phyloP scores from a whole-genome alignment of 2,113 vertebrate genomes.

The Macquaria ambigua region DNA sequence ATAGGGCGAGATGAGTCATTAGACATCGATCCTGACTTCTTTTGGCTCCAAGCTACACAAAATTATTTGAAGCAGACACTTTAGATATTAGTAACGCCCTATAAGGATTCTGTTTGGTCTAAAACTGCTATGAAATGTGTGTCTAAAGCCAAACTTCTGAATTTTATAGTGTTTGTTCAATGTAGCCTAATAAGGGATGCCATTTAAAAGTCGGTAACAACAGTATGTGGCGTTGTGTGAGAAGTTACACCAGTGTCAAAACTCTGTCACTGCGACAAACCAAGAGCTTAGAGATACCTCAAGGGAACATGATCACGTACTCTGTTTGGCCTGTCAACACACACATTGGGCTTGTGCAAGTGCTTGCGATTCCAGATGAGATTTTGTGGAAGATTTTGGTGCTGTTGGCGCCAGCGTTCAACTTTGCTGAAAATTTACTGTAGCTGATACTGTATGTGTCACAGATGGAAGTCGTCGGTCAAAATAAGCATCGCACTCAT shows the following conservation, averaged over 20 bases:
- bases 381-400: conserved; percentile 2
- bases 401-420: background rate
- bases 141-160: conserved; percentile 4
- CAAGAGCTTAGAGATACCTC: background rate
- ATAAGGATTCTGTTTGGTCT: conserved; percentile 27
- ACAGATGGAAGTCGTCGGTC: background rate
- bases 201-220: conserved; percentile 19
- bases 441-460: conserved; percentile 5
- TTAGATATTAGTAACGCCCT: conserved; percentile 20
- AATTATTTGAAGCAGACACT: conserved; percentile 32
- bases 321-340: background rate
- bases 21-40: conserved; percentile 52
- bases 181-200: conserved; percentile 11
- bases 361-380: conserved; percentile 7
- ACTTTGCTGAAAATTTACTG: background rate
- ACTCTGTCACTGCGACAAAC: conserved; percentile 2
- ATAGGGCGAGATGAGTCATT: conserved; percentile 54
- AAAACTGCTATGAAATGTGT: conserved; percentile 14
- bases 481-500: background rate
- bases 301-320: background rate
- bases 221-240: conserved; percentile 4
- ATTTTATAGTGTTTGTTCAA: background rate
- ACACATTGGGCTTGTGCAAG: background rate
- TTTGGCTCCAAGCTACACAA: conserved; percentile 33
- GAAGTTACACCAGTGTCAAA: conserved; percentile 12